Evolutionary conservation across 2,888 invertebrate species (phyloP).

Genomic region (Gandaritis pyraliata): DNA sequence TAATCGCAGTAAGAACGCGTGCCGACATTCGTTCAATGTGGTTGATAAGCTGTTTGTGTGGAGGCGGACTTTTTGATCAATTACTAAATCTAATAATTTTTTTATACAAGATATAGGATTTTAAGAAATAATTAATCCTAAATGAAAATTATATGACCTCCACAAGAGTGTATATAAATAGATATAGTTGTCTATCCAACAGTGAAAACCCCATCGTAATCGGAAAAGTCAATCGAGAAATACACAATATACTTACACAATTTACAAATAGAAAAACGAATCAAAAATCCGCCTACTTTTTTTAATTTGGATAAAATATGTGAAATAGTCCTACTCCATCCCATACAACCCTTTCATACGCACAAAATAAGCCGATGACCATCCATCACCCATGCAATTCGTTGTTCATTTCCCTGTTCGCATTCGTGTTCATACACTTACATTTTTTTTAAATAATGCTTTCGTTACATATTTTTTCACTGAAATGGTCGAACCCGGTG

Average conservation of each 20-base stretch:
- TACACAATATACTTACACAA: too few relatives aligned
- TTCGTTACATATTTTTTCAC: constrained; percentile 46
- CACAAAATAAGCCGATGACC: constrained; percentile 31
- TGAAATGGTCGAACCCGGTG: constrained; percentile 62
- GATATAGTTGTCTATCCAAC: too few relatives aligned
- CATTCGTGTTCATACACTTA: constrained; percentile 29
- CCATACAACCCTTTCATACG: constrained; percentile 14
- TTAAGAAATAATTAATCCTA: too few relatives aligned
- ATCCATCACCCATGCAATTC: constrained; percentile 78
- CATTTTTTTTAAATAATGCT: constrained; percentile 31
- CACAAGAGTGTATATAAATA: too few relatives aligned
- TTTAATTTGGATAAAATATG: too few relatives aligned
- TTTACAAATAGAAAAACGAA: too few relatives aligned
- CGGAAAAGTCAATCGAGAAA: too few relatives aligned
- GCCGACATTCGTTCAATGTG: constrained; percentile 54
- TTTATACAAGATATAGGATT: too few relatives aligned
- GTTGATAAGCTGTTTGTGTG: constrained; percentile 43
- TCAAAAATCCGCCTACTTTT: too few relatives aligned
- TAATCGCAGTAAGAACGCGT: constrained; percentile 44
- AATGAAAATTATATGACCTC: too few relatives aligned
- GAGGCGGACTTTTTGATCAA: constrained; percentile 44
- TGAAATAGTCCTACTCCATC: constrained; percentile 37
- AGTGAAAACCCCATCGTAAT: too few relatives aligned
- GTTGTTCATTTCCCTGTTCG: constrained; percentile 52
- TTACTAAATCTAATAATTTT: too few relatives aligned